phyloP scores from a whole-genome alignment of 2,113 vertebrate species.

The Odontophorus gujanensis region DNA sequence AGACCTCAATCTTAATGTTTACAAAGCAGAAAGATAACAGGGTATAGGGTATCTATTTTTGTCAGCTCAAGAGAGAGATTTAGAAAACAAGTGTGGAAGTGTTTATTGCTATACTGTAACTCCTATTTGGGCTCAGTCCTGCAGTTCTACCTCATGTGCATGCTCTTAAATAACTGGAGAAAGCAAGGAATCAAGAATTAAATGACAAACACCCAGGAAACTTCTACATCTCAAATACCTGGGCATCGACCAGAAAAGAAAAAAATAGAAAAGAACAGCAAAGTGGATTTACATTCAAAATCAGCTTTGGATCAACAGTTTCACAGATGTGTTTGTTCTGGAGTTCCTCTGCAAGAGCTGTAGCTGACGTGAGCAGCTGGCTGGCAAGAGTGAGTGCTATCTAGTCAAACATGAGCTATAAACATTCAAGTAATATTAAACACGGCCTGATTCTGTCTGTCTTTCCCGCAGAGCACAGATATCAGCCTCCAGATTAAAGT shows the following conservation, averaged over 20 bases:
- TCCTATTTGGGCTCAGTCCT: not conserved
- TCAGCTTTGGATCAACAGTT: constrained; percentile 2
- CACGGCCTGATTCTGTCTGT: constrained; percentile 1
- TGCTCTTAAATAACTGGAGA: not conserved
- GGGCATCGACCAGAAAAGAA: not conserved
- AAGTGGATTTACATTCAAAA: constrained; percentile 16
- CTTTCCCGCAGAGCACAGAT: not conserved
- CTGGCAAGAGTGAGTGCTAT: constrained; percentile 20
- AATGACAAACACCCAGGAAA: not conserved
- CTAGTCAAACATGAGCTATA: constrained; percentile 31
- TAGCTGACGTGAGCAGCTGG: not conserved
- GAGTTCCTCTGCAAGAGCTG: constrained; percentile 9
- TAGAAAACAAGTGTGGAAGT: not conserved
- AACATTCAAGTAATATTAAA: constrained; percentile 67
- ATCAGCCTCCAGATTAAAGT: not conserved
- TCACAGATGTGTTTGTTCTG: not conserved
- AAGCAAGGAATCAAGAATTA: not conserved
- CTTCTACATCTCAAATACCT: not conserved
- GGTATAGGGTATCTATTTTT: not conserved
- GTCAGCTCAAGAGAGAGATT: not conserved
- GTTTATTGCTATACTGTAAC: not conserved
- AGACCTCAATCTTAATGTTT: not conserved
- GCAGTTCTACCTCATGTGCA: not conserved
- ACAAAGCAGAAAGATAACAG: not conserved
- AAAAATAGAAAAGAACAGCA: not conserved